phyloP scores from a whole-genome alignment of 2,797 vertebrate species.

The Lophotriccus pileatus region DNA sequence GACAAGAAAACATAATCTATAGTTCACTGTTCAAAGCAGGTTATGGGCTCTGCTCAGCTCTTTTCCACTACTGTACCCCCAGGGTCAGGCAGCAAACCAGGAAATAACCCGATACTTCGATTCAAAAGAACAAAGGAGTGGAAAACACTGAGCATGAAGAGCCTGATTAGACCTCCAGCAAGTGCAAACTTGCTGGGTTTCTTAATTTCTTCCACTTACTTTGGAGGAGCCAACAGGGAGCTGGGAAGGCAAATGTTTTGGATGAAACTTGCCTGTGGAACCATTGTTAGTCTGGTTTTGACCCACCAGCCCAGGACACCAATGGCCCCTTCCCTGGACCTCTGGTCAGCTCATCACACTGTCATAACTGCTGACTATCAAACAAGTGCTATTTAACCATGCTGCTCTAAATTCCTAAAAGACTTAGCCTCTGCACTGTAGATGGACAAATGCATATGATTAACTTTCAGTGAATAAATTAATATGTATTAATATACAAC shows the following conservation, averaged over 20 bases:
- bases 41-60: not conserved
- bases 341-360: not conserved
- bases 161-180: not conserved
- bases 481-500: not conserved
- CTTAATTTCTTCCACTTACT: not conserved
- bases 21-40: not conserved
- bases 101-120: not conserved
- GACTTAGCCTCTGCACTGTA: not conserved
- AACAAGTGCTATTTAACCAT: not conserved
- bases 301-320: not conserved
- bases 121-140: not conserved
- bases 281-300: fast-evolving
- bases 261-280: not conserved
- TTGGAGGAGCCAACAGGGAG: not conserved
- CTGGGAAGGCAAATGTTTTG: not conserved
- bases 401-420: not conserved
- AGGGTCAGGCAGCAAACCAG: not conserved
- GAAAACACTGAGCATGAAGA: not conserved
- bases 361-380: not conserved
- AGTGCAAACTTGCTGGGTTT: not conserved
- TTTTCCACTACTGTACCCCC: not conserved
- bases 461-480: not conserved
- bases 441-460: not conserved
- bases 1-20: not conserved
- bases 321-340: not conserved